phyloP scores from a whole-genome alignment of 2,113 vertebrate genomes.

The Semnopithecus entellus region DNA sequence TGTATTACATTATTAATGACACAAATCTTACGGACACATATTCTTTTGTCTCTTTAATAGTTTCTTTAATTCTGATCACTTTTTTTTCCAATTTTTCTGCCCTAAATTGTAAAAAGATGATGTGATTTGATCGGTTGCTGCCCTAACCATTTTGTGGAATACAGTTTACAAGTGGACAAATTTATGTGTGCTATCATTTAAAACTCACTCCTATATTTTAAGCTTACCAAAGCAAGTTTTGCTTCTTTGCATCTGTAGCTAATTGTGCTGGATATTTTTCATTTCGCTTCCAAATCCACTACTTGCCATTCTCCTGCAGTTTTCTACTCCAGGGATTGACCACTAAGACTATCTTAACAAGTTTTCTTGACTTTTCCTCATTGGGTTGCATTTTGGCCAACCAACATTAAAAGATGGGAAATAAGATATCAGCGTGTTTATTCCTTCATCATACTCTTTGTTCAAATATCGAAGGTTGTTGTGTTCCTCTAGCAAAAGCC shows the following conservation, averaged over 20 bases:
- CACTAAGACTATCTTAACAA: background rate
- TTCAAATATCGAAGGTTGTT: background rate
- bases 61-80: background rate
- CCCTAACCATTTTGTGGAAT: background rate
- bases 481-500: background rate
- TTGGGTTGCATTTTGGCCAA: background rate
- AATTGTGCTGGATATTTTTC: background rate
- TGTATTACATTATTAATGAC: background rate
- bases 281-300: background rate
- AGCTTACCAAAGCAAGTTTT: background rate
- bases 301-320: background rate
- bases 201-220: background rate
- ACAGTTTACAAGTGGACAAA: background rate
- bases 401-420: background rate
- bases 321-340: background rate
- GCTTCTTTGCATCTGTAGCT: background rate
- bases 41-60: background rate
- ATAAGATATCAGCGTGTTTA: background rate
- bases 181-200: background rate
- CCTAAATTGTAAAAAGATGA: background rate
- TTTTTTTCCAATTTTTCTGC: background rate
- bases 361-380: background rate
- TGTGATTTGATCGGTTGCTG: fast-evolving
- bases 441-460: background rate
- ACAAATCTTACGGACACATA: background rate